Base-by-base conservation (phyloP, 2,113 vertebrate species). In the Cottus gobio region DNA sequence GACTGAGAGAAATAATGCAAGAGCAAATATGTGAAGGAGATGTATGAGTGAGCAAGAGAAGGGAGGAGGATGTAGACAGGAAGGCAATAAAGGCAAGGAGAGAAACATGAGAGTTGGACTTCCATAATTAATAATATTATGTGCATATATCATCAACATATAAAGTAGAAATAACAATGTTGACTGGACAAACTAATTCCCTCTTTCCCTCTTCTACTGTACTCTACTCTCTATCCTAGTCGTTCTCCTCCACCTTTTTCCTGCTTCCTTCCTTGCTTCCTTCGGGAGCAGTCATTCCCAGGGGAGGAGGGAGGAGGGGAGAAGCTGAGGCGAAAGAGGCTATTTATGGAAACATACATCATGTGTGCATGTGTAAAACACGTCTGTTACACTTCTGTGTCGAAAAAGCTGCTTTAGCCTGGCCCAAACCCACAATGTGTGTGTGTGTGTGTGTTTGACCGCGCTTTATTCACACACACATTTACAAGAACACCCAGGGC, bases 281-380 rank as follows among this genome's bases (percentile, higher is more conserved):
- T 67, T 42, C 76, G 73, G 82, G 78, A 80, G 57, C 57, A 71
- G 54, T 26, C 39, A 60, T 66, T 83, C 77, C 64, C 82, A 66
- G 15, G 50, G 56, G 20, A 36, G 52, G 2, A 18, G 61, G 78
- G 67, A 56, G 76, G 34, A 71, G 30, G 71, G 70, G 31, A 34
- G 37, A n/a, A 56, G 15, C 6, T 68, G 71, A 54, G 48, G 31
- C 16, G 15, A 34, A 46, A 18, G 62, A 70, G 63, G 37, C 75
- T 84, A 87, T 87, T 84, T 76, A 83, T 80, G 66, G 80, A 82
- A 61, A 57, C 78, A 72, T 60, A 75, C 61, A 80, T 64, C 61
- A 52, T 30, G 63, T 78, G 54, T 80, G 64, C 50, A 60, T 42
- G 37, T 65, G 26, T 77, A 15, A 68, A 65, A 46, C 44, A 22